Evolutionary conservation across 37 sponge, comb jelly and placozoan species (phyloP), one percentile per base, ranked within the genome.

Genomic region (Ianthella basta): DNA sequence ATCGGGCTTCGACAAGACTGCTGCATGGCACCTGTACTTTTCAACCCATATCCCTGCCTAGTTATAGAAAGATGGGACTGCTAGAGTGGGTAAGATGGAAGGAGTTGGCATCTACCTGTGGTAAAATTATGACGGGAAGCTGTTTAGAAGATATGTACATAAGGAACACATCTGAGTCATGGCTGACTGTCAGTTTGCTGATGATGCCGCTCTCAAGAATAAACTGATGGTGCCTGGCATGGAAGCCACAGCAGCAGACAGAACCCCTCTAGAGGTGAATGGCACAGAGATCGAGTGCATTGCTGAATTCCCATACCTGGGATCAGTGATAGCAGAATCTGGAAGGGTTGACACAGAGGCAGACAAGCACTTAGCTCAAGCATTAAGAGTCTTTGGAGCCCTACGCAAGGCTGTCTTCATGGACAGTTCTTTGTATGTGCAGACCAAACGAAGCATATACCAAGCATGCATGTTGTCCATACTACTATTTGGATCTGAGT

Each of bases 141-240:
- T 79, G 56, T 79, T 79, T 50, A 44, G 56, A 25, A 39, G 80
- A 29, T 44, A n/a, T n/a, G n/a, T n/a, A 44, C 30, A 50, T 15
- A 3, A 79, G 53, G 80, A 70, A 70, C 14, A 35, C 72, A 70
- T 18, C 34, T 35, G 36, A 27, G 36, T 40, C 41, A 10, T 19
- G 80, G 15, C 10, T 79, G 27, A 79, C 56, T 55, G 81, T 32
- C 37, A 29, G 25, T 80, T 80, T 59, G 81, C 81, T 80, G 81
- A 80, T 57, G 81, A 80, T 80, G 60, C 60, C 1, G 81, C 81
- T 29, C 30, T 80, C 4, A 87, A 81, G 72, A 87, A 81, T 4
- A 87, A 87, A 74, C 74, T 55, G 12, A 80, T 87, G 83, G 80
- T 66, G 39, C 33, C 80, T 34, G 88, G 83, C 55, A 74, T 79